Conservation (phyloP, 2,113 vertebrate genomes). For the Alces alces region DNA sequence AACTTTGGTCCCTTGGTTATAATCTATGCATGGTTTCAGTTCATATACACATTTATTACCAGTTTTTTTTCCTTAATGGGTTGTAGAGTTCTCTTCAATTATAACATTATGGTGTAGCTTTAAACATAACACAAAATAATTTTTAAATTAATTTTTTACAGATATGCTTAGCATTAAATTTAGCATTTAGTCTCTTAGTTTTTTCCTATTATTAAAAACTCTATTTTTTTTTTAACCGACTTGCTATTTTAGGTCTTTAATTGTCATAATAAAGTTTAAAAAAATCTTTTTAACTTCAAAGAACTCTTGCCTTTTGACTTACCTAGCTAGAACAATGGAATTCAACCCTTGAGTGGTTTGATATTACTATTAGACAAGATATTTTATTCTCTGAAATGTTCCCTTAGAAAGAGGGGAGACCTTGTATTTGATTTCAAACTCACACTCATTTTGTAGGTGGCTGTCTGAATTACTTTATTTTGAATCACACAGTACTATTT, state of each 20-base stretch:
- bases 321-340: neutral
- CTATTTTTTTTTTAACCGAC: neutral
- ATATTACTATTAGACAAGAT: neutral
- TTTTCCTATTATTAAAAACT: neutral
- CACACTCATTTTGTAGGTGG: neutral
- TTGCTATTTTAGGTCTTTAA: neutral
- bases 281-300: neutral
- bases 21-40: neutral
- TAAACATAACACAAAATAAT: neutral
- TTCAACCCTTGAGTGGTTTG: neutral
- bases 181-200: neutral
- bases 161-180: neutral
- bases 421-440: neutral
- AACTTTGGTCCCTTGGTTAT: neutral
- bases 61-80: neutral
- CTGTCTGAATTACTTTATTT: neutral
- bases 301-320: neutral
- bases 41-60: neutral
- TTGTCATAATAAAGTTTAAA: neutral
- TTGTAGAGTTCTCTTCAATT: neutral
- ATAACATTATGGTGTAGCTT: neutral
- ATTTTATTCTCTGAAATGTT: neutral
- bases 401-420: neutral
- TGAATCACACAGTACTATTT: neutral
- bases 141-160: neutral